These are phyloP conservation scores for Aphelinus atriplicis DNA, from an alignment of 1,140 invertebrate genomes.

Conservation along the genomic window DNA sequence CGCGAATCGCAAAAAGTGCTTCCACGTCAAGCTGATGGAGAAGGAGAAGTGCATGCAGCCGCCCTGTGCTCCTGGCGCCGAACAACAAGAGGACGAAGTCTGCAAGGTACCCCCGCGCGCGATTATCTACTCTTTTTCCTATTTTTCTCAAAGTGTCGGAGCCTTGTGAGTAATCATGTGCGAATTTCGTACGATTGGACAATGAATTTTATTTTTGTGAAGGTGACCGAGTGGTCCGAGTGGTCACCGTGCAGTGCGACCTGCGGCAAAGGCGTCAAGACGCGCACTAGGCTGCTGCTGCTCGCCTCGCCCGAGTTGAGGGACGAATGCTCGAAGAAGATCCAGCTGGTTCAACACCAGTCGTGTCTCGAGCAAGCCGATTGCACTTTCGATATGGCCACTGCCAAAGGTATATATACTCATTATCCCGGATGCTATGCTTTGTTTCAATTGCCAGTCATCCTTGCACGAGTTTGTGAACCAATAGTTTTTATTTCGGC, in stretches of 20 bases:
- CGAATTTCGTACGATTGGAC: no score
- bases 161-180: no score
- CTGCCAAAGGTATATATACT: constrained; percentile 72
- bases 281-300: constrained; percentile 76
- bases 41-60: constrained; percentile 80
- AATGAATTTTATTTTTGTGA: background rate
- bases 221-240: constrained; percentile 76
- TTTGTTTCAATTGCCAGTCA: no score
- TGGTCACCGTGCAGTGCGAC: constrained; percentile 80
- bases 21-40: constrained; percentile 75
- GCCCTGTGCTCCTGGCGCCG: constrained; percentile 67
- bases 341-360: constrained; percentile 74
- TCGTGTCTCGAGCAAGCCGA: constrained; percentile 73
- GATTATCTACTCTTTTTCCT: background rate
- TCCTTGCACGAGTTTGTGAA: no score
- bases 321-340: constrained; percentile 69
- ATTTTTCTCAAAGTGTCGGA: background rate
- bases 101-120: constrained; percentile 62
- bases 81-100: constrained; percentile 69
- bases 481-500: no score
- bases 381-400: constrained; percentile 77
- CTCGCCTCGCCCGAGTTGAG: constrained; percentile 68
- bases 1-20: constrained; percentile 81
- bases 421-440: no score
- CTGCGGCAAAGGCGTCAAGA: constrained; percentile 76